A percentile compares a stretch with the other conserved stretches of the same genome.
Conservation (phyloP, 2,888 invertebrate species). For the Hydrotaea diabolus region DNA sequence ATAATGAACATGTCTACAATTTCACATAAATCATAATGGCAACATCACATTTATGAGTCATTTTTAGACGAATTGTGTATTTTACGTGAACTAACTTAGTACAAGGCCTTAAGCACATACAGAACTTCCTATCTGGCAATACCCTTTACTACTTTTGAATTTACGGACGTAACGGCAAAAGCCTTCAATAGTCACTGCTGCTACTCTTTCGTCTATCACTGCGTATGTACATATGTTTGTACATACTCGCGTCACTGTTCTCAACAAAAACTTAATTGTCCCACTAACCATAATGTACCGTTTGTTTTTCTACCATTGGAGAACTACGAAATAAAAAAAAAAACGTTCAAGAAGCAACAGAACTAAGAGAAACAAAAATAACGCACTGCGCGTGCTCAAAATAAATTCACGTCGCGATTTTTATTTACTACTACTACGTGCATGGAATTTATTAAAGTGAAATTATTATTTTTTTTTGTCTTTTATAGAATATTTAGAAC, state of each 20-base stretch:
- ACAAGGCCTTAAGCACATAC: too few relatives aligned
- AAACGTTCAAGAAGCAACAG: constrained; percentile 12
- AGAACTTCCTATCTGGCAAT: too few relatives aligned
- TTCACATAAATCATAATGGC: too few relatives aligned
- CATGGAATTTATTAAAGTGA: constrained; percentile 45
- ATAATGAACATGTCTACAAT: too few relatives aligned
- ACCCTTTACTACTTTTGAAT: too few relatives aligned
- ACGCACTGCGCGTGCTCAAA: constrained; percentile 59
- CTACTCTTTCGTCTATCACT: too few relatives aligned
- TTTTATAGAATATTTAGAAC: constrained; percentile 53
- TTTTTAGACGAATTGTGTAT: too few relatives aligned
- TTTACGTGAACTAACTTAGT: too few relatives aligned
- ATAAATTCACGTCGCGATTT: constrained; percentile 57
- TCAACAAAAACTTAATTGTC: constrained; percentile 53
- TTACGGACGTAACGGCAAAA: too few relatives aligned
- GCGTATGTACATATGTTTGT: too few relatives aligned
- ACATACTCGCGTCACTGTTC: constrained; percentile 21
- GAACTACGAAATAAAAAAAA: neutral
- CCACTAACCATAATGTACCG: constrained; percentile 58
- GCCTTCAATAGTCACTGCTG: too few relatives aligned
- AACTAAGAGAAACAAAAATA: constrained; percentile 1
- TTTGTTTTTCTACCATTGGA: constrained; percentile 19
- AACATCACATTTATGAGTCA: too few relatives aligned
- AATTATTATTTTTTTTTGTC: constrained; percentile 23
- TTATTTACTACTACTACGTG: constrained; percentile 53